These are phyloP conservation scores for Watsonalla cultraria DNA, from an alignment of 2,888 invertebrate species.

Conservation along the genomic window DNA sequence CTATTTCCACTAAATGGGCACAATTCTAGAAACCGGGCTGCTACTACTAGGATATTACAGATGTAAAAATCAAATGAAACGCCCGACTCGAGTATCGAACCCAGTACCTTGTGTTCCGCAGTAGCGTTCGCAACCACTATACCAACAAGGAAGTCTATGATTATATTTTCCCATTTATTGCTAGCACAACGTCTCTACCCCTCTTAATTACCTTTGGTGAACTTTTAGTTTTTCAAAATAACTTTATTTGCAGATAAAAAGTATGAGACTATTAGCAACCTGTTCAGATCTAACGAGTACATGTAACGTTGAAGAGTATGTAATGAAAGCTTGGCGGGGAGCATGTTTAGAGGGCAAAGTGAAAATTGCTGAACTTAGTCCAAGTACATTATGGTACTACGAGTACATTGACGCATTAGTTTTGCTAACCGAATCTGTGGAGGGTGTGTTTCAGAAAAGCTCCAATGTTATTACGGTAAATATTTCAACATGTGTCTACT, in stretches of 20 bases:
- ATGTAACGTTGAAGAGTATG: constrained; percentile 29
- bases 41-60: no score
- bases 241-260: constrained; percentile 39
- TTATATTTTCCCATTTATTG: no score
- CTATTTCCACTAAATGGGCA: no score
- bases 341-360: constrained; percentile 36
- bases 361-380: constrained; percentile 18
- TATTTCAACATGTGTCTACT: not conserved
- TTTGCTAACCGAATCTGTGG: constrained; percentile 33
- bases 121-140: no score
- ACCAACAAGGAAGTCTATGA: no score
- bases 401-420: constrained; percentile 42
- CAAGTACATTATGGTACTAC: constrained; percentile 38
- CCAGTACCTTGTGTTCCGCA: no score
- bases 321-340: constrained; percentile 43
- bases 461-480: constrained; percentile 40
- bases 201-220: no score
- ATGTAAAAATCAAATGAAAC: no score
- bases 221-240: not conserved
- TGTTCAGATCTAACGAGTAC: constrained; percentile 30
- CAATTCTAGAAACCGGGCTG: no score
- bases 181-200: no score
- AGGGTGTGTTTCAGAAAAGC: constrained; percentile 25
- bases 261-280: constrained; percentile 42
- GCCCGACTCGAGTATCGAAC: no score